Base-by-base conservation (phyloP, 2,113 vertebrate genomes). In the Periophthalmus modestus region DNA sequence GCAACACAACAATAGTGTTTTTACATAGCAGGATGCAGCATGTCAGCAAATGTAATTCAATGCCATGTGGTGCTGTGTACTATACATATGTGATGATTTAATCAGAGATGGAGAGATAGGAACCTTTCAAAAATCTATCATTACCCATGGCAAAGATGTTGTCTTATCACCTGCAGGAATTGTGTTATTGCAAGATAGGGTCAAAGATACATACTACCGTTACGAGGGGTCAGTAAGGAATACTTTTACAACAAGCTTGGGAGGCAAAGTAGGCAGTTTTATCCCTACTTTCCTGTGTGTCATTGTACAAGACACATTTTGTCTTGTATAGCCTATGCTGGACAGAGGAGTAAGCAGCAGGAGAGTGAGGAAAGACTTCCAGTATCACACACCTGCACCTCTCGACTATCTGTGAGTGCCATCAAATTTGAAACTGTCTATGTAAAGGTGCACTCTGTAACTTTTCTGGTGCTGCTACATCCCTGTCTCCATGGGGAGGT, bases 1-100 rank as follows among this genome's bases (percentile, higher is more conserved):
- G 74, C 72, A 81, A 70, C 72, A 66, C 63, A 65, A 74, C 78
- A 77, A 77, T 70, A 0, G 57, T 50, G 75, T 59, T 62, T 36
- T 63, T 59, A 69, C 63, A 69, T 50, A 66, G 71, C 4, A 55
- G 65, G 24, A 5, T 24, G 75, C 23, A 28, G 68, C 13, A 39
- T 68, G 70, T 77, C 55, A 74, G 19, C 57, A 28, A 77, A 67
- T 33, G 15, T 23, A 74, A 77, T 77, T 80, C 3, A 58, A 50
- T 80, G 66, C 69, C 69, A 50, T 15, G 23, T 61, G 52, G 75
- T n/a, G 68, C 73, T 48, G 18, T 55, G 71, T 63, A 66, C 2
- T 75, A 70, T 72, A 15, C 15, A 4, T 36, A 19, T n/a, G 16
- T 65, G 62, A 2, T 4, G 5, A 43, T 65, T 65, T 4, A 39